Evolutionary conservation across 2,797 vertebrate genomes (phyloP), one percentile per base, ranked within the genome.

Genomic region (Cichlasoma orientale): DNA sequence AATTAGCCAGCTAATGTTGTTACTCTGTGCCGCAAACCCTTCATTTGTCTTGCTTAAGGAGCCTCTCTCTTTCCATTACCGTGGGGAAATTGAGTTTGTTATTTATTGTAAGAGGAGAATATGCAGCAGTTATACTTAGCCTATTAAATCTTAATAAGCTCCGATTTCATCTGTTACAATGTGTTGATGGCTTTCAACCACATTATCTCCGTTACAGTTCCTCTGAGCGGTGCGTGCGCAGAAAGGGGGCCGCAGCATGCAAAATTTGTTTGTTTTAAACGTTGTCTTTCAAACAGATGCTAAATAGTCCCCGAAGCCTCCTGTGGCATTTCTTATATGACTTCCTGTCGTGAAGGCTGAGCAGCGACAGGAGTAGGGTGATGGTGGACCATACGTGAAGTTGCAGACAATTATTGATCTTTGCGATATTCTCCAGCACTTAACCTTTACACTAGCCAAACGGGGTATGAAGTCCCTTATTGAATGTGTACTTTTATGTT

Each of bases 401-500:
- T 95, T 95, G 91, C 92, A 95, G 94, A 93, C 93, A 72, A 87
- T 92, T 96, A 96, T 96, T 86, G 96, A 96, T 96, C 93, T 86
- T 47, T 75, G 87, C 89, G 89, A 96, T 96, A 96, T 96, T 95
- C 94, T 94, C 92, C 91, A 95, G 94, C 95, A 94, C 94, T 95
- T 96, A 96, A 96, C 95, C 96, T 96, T 96, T 96, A 95, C 95
- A 94, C 95, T 95, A 94, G 94, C 93, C 66, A 86, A 93, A 94
- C 88, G 87, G 83, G 91, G 95, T 95, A 96, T 96, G 95, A 96
- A 96, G 95, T 95, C 92, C 86, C 86, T 95, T 95, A 96, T 95
- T 94, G 95, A 96, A 95, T 96, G 95, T 96, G 95, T 96, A 95
- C 95, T 95, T 96, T 96, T 92, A 95, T 95, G 92, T 92, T 93